Base-by-base conservation (phyloP, 2,113 vertebrate genomes). In the Epinephelus lanceolatus region DNA sequence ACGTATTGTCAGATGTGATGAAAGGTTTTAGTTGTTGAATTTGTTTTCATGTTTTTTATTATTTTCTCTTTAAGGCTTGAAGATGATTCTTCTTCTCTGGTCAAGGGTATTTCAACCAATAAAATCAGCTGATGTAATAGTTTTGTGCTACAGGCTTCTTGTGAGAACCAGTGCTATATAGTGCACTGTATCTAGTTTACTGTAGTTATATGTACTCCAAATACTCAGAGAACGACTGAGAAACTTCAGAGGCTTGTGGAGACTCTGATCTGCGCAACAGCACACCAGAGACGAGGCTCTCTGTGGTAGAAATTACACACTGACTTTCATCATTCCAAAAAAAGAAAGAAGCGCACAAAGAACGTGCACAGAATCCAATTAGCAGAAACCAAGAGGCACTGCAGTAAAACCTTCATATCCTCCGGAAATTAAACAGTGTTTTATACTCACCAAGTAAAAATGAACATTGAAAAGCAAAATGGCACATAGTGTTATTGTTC, bases 321-420 rank as follows among this genome's bases (percentile, higher is more conserved):
- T 13, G 12, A 62, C 77, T 89, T 86, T 75, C 69, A 86, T 60
- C 40, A 70, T 72, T 78, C 63, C n/a, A 59, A 66, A 89, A 55
- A 68, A 42, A 25, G 18, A 37, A 57, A 27, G 47, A 59, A 52
- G 42, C 30, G 45, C 62, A 75, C 45, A 83, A 70, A 71, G 40
- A 77, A 40, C 13, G 9, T 61, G 52, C 63, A 56, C 19, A 67
- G 53, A 74, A 74, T 88, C 65, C 27, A 81, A 75, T 81, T 75
- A 88, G 70, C 73, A 78, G 67, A 62, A 21, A 78, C 27, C 30
- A 30, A 30, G 42, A 81, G 60, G 40, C 67, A 23, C 42, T 65
- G 45, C 42, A 65, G 68, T 23, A 40, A 73, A 63, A 6, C 67
- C 53, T 49, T 51, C 18, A 70, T 1, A 71, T 73, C 33, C 51